Base-by-base conservation (phyloP, 2,113 vertebrate genomes). In the Sclerurus mexicanus region DNA sequence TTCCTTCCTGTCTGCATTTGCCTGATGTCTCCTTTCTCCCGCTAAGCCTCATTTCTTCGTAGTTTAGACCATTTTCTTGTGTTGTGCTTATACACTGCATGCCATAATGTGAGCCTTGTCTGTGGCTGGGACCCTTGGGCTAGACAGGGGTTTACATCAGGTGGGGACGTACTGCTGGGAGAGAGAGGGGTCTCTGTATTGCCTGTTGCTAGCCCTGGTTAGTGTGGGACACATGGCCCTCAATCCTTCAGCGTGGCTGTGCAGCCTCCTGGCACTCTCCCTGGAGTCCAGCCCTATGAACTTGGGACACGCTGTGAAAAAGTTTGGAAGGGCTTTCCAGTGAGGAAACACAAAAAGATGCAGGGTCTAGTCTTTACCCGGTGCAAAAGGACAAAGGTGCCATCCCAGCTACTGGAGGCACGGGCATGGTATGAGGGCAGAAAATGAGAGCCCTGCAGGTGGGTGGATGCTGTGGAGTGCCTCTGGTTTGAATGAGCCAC, bases 151-250 rank as follows among this genome's bases (percentile, higher is more conserved):
- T 52, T 86, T 64, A 4, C 44, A 44, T 53, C 39, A 59, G 42
- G 63, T 73, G 30, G n/a, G 72, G 33, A 56, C 19, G 59, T 23
- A 12, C 10, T 71, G 19, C 19, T 37, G 31, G 40, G 40, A 85
- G 59, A 53, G 24, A 75, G 27, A 5, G 84, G 8, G 28, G 87
- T 39, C 42, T 24, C 12, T 12, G 10, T 58, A 37, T 30, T 55
- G 20, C 39, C 53, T 46, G 14, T 55, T 87, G 22, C 44, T 73
- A 47, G n/a, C 30, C 23, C 31, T 91, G 67, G 39, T 63, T 42
- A 50, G 40, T 0, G 12, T 53, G 58, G 39, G 40, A 60, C 15
- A 9, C 1, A 1, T 0, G 0, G 44, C 49, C 37, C 60, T 78
- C 60, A 35, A 3, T 35, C 27, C 12, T 30, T 4, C 0, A 1